Conservation (phyloP, 1,140 invertebrate genomes). For the Grapholita molesta region DNA sequence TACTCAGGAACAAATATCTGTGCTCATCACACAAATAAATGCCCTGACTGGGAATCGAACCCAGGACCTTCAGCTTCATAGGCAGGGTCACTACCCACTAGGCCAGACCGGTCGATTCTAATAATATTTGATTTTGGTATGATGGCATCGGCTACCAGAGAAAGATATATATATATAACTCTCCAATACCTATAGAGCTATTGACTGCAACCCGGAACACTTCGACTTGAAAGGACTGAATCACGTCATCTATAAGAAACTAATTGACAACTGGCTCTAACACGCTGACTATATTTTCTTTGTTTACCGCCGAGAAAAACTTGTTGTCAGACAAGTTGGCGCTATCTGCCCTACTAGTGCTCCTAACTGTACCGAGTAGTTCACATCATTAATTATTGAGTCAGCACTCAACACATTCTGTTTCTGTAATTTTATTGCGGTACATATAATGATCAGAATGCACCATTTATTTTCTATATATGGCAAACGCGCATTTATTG, state of each 20-base stretch:
- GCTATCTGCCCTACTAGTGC: not conserved
- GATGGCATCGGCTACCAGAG: too few species aligned
- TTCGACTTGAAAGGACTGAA: not conserved
- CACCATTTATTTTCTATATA: not conserved
- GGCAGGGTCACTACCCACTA: too few species aligned
- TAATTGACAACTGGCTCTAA: not conserved
- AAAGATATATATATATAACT: not conserved
- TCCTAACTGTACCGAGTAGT: not conserved
- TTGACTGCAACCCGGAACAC: not conserved
- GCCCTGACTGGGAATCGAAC: too few species aligned
- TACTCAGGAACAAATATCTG: too few species aligned
- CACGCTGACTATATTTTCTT: conserved; percentile 4
- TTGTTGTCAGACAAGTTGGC: not conserved
- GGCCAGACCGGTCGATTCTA: too few species aligned
- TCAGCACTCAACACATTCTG: not conserved
- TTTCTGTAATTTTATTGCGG: not conserved
- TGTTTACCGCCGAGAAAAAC: conserved; percentile 1
- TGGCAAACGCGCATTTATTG: not conserved
- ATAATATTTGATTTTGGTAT: too few species aligned
- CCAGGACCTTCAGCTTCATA: too few species aligned
- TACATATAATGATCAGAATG: not conserved
- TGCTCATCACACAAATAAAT: too few species aligned
- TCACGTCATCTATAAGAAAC: not conserved
- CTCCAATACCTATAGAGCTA: not conserved
- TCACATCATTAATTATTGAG: not conserved